Evolutionary conservation across 2,888 invertebrate species (phyloP), one percentile per base, ranked within the genome.

Genomic region (Spodoptera exigua): DNA sequence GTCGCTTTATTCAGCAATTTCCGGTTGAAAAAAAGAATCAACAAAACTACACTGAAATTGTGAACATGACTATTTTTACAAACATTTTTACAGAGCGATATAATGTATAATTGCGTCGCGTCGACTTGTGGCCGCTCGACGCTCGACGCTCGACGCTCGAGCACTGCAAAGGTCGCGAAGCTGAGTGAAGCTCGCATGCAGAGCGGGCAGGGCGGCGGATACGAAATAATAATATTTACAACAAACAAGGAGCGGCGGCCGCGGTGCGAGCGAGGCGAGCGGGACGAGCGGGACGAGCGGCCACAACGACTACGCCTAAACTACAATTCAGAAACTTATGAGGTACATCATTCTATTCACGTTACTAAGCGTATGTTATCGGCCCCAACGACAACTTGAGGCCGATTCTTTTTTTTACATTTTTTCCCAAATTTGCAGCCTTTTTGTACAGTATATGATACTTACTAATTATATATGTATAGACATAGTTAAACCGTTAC

Each of bases 1-100:
- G 77, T 92, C 92, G 92, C 90, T 94, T 93, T 94, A 93, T 90
- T 93, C 89, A 92, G 92, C 92, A 93, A 90, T 89, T 89, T 90
- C 88, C 88, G 84, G 90, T 92, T 91, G 90, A 92, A 92, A 92
- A 90, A 90, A 90, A 89, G 85, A 89, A 90, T 89, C 91, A 92
- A 93, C 91, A 91, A 89, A 91, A 90, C 89, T 92, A 92, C 90
- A 91, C 87, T 89, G 91, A 92, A 91, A 89, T 91, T 88, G 88
- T 88, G 92, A 92, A 90, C 89, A 87, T 90, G 90, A 92, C 93
- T 93, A 91, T 90, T 90, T n/a, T 90, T 92, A 93, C 91, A 92
- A 91, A 91, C 91, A 92, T 92, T 91, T 91, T 92, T 61, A 93
- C 92, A 92, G 27, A 27, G 92, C 90, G 83, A 85, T n/a, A n/a